phyloP scores from a whole-genome alignment of 2,113 vertebrate species.

The Gymnogyps californianus region DNA sequence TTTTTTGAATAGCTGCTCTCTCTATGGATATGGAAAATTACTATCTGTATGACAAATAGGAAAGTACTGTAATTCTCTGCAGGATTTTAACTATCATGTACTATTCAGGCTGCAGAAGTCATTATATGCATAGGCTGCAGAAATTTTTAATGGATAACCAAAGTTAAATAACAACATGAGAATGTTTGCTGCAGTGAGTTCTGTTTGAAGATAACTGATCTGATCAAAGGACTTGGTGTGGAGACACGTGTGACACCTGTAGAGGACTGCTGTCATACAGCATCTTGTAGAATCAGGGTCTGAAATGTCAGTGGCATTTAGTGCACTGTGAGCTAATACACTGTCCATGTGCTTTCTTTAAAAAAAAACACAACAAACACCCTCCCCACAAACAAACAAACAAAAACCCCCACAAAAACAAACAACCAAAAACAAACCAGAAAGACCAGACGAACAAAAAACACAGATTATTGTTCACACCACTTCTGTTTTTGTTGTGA shows the following conservation, averaged over 20 bases:
- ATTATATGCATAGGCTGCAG: background rate
- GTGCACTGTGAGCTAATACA: background rate
- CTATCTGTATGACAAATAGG: background rate
- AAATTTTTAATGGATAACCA: background rate
- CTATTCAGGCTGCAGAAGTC: background rate
- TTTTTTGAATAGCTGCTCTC: background rate
- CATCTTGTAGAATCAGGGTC: background rate
- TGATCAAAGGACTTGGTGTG: background rate
- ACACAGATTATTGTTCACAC: background rate
- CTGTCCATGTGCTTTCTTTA: background rate
- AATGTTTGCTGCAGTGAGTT: background rate
- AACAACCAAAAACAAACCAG: background rate
- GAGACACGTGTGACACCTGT: background rate
- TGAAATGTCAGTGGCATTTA: background rate
- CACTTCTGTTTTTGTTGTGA: background rate
- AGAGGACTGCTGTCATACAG: background rate
- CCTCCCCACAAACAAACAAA: no score
- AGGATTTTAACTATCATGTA: background rate
- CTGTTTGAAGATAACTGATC: background rate
- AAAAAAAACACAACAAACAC: background rate
- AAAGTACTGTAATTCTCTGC: background rate
- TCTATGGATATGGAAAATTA: background rate
- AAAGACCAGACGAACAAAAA: background rate
- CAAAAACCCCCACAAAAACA: rapidly evolving
- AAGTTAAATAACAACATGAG: background rate